These are phyloP conservation scores for Ursus arctos DNA, from an alignment of 2,113 vertebrate genomes.

Conservation along the genomic window DNA sequence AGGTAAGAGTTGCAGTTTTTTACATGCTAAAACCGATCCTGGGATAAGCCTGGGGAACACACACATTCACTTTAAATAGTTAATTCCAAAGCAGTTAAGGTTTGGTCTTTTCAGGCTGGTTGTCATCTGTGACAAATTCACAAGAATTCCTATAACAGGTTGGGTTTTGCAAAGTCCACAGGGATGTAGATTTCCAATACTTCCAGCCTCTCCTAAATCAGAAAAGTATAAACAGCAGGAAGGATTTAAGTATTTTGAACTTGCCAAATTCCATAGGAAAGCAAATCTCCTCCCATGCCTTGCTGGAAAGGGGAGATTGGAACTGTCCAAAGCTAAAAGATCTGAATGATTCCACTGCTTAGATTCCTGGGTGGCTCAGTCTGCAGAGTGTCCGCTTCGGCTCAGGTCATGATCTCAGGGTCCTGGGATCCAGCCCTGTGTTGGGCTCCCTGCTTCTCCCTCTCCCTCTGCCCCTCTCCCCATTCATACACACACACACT, in stretches of 20 bases:
- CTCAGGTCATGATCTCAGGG: not conserved
- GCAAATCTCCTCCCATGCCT: not conserved
- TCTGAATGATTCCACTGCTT: not conserved
- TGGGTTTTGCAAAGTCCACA: conserved; percentile 36
- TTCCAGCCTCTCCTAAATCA: conserved; percentile 38
- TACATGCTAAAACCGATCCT: not conserved
- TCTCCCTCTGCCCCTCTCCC: not conserved
- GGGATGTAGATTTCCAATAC: conserved; percentile 42
- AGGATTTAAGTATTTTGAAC: conserved; percentile 37
- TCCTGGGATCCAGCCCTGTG: not conserved
- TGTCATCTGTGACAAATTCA: conserved; percentile 40
- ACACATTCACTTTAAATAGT: not conserved
- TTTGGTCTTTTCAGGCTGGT: not conserved
- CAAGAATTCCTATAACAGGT: not conserved
- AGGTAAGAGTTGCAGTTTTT: not conserved
- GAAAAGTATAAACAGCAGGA: not conserved
- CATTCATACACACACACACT: not conserved
- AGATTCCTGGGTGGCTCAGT: not conserved
- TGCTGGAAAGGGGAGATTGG: not conserved
- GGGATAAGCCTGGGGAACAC: not conserved
- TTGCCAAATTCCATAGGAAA: not conserved
- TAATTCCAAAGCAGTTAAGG: not conserved
- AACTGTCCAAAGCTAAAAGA: not conserved
- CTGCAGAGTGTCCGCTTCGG: not conserved
- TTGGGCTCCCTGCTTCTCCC: not conserved